Evolutionary conservation across 2,113 vertebrate species (phyloP).

Genomic region (Smithornis capensis): DNA sequence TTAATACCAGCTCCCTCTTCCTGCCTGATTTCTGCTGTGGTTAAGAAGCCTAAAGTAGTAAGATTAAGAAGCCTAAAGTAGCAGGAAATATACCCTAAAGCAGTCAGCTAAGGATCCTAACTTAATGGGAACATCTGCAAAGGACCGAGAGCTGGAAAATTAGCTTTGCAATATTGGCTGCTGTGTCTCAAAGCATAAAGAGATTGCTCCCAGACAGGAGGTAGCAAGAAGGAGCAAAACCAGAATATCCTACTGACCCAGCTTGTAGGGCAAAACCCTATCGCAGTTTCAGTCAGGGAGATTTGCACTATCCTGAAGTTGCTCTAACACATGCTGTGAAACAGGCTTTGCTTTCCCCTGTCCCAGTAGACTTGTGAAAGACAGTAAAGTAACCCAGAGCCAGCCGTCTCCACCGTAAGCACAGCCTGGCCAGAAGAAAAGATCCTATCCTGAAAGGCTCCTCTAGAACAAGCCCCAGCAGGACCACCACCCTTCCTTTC

Average conservation of each 20-base stretch:
- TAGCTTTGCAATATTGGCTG: not conserved
- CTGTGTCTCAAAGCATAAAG: not conserved
- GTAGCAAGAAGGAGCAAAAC: not conserved
- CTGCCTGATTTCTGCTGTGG: conserved; percentile 23
- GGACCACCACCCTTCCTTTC: not conserved
- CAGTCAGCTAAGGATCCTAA: conserved; percentile 28
- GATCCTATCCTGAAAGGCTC: not conserved
- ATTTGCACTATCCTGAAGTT: not conserved
- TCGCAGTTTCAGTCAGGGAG: not conserved
- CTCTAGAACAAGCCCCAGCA: accelerated
- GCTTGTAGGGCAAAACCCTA: not conserved
- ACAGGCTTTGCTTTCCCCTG: not conserved
- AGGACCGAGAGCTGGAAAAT: conserved; percentile 29
- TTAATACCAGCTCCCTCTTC: conserved; percentile 44
- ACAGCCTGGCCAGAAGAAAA: not conserved
- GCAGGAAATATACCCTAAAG: conserved; percentile 32
- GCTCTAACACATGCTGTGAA: not conserved
- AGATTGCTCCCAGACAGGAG: not conserved
- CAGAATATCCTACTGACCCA: not conserved
- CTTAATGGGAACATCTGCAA: conserved; percentile 44
- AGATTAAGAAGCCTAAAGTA: conserved; percentile 52
- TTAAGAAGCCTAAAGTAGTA: conserved; percentile 55
- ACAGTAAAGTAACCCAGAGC: not conserved
- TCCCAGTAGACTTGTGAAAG: not conserved
- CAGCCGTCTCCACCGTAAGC: not conserved